Percentiles rank a stretch among this genome's conserved stretches.
phyloP scores from a whole-genome alignment of 2,888 invertebrate genomes.

The Nomada ferruginata region DNA sequence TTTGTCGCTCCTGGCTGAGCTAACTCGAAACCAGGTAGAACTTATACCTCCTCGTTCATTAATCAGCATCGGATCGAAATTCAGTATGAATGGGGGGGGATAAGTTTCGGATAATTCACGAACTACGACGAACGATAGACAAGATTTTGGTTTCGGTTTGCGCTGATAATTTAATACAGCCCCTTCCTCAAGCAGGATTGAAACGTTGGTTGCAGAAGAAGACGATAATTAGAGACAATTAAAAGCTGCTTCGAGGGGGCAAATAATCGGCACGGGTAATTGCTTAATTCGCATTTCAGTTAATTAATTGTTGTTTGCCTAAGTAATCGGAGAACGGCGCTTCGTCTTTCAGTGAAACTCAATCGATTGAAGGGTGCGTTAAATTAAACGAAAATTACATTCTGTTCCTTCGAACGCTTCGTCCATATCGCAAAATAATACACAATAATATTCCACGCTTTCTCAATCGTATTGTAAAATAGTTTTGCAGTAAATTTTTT shows the following conservation, averaged over 20 bases:
- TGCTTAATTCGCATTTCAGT: conserved; percentile 1
- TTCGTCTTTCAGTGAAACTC: neutral
- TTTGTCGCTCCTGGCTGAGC: conserved; percentile 1
- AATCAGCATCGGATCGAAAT: neutral
- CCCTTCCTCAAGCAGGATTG: neutral
- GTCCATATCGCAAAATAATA: no score
- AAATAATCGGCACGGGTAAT: neutral
- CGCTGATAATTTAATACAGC: neutral
- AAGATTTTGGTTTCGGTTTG: neutral
- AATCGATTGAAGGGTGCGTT: neutral
- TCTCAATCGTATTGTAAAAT: no score
- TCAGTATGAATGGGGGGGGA: neutral
- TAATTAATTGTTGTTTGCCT: conserved; percentile 5
- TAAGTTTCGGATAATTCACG: neutral
- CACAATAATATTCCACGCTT: no score
- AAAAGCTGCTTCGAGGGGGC: neutral
- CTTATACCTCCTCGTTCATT: neutral
- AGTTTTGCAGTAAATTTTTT: no score
- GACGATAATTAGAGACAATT: neutral
- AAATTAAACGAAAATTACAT: neutral
- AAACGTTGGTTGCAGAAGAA: neutral
- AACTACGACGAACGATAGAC: neutral
- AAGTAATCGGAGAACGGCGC: neutral
- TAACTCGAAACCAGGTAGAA: neutral
- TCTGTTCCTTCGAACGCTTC: neutral